Evolutionary conservation across 1,140 invertebrate species (phyloP), one percentile per base, ranked within the genome.

Genomic region (Varroa destructor): DNA sequence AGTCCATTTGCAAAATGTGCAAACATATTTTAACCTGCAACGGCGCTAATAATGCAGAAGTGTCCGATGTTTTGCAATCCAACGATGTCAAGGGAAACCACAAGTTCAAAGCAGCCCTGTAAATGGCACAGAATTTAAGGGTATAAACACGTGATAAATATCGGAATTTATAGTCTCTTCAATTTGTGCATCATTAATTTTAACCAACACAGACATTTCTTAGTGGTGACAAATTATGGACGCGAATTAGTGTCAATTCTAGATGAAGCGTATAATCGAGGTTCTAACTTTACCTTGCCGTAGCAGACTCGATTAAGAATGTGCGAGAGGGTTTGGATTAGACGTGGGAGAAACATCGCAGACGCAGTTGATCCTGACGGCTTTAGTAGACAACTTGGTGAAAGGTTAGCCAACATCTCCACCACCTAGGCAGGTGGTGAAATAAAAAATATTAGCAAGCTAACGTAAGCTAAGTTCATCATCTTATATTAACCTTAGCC

Each of bases 1-100:
- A 51, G 8, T 51, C 3, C 46, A 51, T 8, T 51, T 51, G 8
- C 3, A 3, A 51, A 51, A 51, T 51, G 46, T 51, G 4, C 8
- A 51, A 51, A 3, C 8, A 8, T 51, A 5, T 58, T 1, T 2
- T 67, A 43, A 67, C 75, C 76, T 43, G 85, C 78, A 0, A 87
- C 85, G n/a, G 86, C 86, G 3, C 85, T 81, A 6, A 88, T 78
- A 74, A 89, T 85, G 1, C 87, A 87, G 79, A 86, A 88, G 78
- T 88, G 85, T 71, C 87, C 85, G 6, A 89, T 83, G 0, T 82
- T 83, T 76, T 87, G 86, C 55, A 88, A 77, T 72, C 87, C 86
- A 8, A 86, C 84, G 51, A 88, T 86, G 73, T 85, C 85, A 72
- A 87, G 78, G 56, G 84, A 79, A 1, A 87, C 83, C 8, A 88